Conservation (phyloP, 2,113 vertebrate species). For the Athene cunicularia region DNA sequence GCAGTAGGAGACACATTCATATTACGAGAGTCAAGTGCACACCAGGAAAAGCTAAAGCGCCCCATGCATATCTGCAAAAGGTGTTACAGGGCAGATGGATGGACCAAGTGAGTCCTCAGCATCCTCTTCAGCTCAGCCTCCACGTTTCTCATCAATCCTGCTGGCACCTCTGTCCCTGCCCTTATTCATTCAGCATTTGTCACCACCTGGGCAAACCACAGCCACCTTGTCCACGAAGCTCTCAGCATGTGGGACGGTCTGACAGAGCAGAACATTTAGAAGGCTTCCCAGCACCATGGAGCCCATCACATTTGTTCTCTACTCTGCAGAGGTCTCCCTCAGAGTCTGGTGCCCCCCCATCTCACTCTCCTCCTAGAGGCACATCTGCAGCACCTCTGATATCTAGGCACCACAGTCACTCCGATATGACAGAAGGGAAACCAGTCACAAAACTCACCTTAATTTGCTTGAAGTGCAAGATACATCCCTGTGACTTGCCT, state of each 20-base stretch:
- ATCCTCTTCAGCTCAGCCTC: not conserved
- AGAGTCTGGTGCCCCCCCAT: not conserved
- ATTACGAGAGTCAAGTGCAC: not conserved
- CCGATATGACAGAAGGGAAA: not conserved
- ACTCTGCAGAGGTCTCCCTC: not conserved
- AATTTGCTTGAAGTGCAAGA: fast-evolving
- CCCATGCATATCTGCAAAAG: not conserved
- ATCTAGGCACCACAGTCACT: not conserved
- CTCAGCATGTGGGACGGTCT: not conserved
- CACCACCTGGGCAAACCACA: not conserved
- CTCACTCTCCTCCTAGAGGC: not conserved
- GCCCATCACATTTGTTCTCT: not conserved
- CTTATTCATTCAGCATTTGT: not conserved
- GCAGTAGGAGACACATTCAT: not conserved
- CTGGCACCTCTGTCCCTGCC: not conserved
- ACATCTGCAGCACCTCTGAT: not conserved
- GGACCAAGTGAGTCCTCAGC: not conserved
- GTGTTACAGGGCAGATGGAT: not conserved
- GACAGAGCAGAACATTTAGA: not conserved
- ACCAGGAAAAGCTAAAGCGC: not conserved
- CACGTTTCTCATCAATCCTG: not conserved
- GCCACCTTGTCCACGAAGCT: not conserved
- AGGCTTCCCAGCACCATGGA: not conserved
- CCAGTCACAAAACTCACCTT: not conserved
- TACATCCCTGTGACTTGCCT: not conserved